Percentiles rank a stretch among this genome's conserved stretches.
Conservation (phyloP, 2,113 vertebrate species). For the Salvelinus sp. region DNA sequence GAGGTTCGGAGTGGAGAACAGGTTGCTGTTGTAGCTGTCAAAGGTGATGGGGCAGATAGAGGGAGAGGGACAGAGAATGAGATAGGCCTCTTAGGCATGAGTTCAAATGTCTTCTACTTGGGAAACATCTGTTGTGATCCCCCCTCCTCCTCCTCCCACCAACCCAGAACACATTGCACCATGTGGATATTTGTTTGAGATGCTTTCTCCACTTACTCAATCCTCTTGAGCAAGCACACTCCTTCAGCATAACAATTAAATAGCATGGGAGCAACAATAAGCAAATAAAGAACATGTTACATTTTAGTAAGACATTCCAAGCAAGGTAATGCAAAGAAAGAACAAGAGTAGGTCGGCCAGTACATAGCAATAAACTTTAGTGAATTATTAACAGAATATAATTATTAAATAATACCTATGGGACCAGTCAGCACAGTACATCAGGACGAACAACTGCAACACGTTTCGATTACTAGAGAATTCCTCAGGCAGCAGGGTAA, state of each 20-base stretch:
- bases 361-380: no score
- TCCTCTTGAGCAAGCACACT: no score
- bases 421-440: no score
- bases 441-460: no score
- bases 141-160: slow-evolving; percentile 4
- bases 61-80: slow-evolving; percentile 3
- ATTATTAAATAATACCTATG: no score
- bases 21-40: slow-evolving; percentile 10
- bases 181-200: slow-evolving; percentile 17
- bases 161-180: slow-evolving; percentile 9
- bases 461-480: no score
- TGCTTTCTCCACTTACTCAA: background rate
- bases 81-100: slow-evolving; percentile 1
- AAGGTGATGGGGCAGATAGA: slow-evolving; percentile 5
- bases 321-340: background rate
- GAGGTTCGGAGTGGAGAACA: slow-evolving; percentile 9
- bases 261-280: background rate
- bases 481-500: no score
- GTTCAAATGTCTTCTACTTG: slow-evolving; percentile 15
- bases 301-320: slow-evolving; percentile 1
- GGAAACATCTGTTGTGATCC: slow-evolving; percentile 24
- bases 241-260: background rate
- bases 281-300: background rate
- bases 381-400: no score
- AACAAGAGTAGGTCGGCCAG: no score